Base-by-base conservation (phyloP, 2,113 vertebrate genomes). In the Phalacrocorax brasilianus region DNA sequence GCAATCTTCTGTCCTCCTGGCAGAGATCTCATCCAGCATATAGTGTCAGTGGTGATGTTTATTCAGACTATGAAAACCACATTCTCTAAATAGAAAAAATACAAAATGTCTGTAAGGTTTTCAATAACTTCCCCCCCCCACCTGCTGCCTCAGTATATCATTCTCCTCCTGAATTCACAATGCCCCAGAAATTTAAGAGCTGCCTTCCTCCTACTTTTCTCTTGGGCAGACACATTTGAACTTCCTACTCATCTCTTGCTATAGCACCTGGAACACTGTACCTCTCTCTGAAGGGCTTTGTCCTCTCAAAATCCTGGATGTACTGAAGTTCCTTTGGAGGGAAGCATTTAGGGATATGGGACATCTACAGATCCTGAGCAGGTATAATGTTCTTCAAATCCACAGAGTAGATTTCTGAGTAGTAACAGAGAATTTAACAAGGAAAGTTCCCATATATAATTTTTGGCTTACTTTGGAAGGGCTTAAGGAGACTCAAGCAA, bases 91-190 rank as follows among this genome's bases (percentile, higher is more conserved):
- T 2, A 78, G 79, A 61, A 78, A 84, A 68, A 59, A 8, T 9
- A 50, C 26, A 32, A 79, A 75, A 20, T 11, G 7, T 91, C 44
- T 74, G 23, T 86, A 52, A 79, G 28, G 11, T 12, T 71, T 92
- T 92, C n/a, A 75, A 5, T 50, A 66, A 73, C 4, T 0, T 6
- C 4, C 6, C 9, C 7, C 28, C 1, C 14, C 5, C 3, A 28
- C 11, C 20, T 79, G 6, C 68, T 87, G 21, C 52, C 56, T 95
- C 52, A 72, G 32, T 78, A 33, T 47, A 72, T 85, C 6, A 30
- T 42, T 49, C 28, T 86, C 38, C 30, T 88, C 35, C 65, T 55
- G 65, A 67, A 67, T 85, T 87, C 74, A 49, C 32, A 82, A 12
- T 24, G 10, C 18, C 30, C n/a, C 52, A 86, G 50, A 80, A 75